Percentiles rank a stretch among this genome's conserved stretches.
Evolutionary conservation across 2,797 vertebrate genomes (phyloP).

Genomic region (Varecia variegata): DNA sequence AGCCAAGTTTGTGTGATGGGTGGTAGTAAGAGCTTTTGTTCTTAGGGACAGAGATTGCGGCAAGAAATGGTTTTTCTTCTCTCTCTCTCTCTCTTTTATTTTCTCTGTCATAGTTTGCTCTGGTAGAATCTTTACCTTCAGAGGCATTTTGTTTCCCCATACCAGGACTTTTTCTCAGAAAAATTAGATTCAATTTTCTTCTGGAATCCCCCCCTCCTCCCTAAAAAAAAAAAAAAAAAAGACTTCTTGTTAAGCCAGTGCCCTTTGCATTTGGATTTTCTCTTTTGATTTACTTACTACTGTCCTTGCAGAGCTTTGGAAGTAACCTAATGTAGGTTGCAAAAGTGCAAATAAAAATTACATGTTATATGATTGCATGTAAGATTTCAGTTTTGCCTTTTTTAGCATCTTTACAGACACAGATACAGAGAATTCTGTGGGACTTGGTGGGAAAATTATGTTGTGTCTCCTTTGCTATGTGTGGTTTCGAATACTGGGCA

Average conservation of each 20-base stretch:
- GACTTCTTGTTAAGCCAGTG: constrained; percentile 66
- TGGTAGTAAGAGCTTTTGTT: not conserved
- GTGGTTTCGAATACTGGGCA: constrained; percentile 52
- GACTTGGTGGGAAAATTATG: not conserved
- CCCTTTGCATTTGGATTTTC: constrained; percentile 73
- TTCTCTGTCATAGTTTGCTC: constrained; percentile 42
- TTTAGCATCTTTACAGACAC: constrained; percentile 66
- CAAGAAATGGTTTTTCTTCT: constrained; percentile 37
- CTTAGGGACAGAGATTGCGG: constrained; percentile 49
- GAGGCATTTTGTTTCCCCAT: constrained; percentile 73
- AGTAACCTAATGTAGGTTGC: constrained; percentile 68
- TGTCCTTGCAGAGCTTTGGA: constrained; percentile 71
- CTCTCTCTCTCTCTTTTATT: constrained; percentile 40
- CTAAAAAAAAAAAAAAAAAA: constrained; percentile 54
- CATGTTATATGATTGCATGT: constrained; percentile 68
- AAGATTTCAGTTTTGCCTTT: constrained; percentile 49
- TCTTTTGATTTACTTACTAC: constrained; percentile 71
- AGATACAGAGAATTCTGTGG: constrained; percentile 56
- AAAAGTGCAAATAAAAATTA: constrained; percentile 43
- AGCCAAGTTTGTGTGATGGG: not conserved
- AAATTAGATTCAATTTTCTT: constrained; percentile 73
- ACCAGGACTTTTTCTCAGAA: constrained; percentile 74
- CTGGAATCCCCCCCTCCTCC: constrained; percentile 45
- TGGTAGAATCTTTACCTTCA: constrained; percentile 69
- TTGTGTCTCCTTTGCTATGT: not conserved